Percentiles rank a stretch among this genome's conserved stretches.
These are phyloP conservation scores for Grammatotria lemairii DNA, from an alignment of 2,113 vertebrate species.

Conservation along the genomic window DNA sequence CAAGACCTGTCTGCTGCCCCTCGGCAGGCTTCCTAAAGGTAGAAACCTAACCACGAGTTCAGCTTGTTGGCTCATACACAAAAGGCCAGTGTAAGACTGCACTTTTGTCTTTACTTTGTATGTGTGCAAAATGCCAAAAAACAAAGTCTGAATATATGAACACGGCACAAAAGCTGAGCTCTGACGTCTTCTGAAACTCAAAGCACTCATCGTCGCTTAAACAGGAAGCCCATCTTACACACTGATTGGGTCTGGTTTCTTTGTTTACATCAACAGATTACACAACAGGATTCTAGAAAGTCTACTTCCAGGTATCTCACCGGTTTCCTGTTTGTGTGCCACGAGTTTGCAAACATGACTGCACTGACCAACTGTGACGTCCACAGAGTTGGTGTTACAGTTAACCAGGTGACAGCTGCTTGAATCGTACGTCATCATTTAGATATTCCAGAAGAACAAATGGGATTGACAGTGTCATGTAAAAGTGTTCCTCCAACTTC, in stretches of 20 bases:
- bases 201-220: neutral
- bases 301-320: neutral
- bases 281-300: neutral
- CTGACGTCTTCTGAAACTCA: neutral
- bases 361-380: neutral
- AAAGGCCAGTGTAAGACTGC: neutral
- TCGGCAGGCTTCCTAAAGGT: neutral
- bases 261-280: neutral
- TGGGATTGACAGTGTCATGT: neutral
- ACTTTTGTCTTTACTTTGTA: neutral
- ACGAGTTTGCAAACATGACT: neutral
- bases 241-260: neutral
- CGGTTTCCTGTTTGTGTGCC: neutral
- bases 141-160: neutral
- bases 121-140: neutral
- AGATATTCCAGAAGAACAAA: neutral
- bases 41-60: neutral
- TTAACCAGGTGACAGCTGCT: neutral
- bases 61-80: neutral
- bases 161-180: neutral
- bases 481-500: neutral
- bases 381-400: neutral
- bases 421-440: fast-evolving
- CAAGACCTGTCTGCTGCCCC: neutral
- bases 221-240: neutral